Conservation (phyloP, 2,888 invertebrate genomes). For the Athetis lepigone region DNA sequence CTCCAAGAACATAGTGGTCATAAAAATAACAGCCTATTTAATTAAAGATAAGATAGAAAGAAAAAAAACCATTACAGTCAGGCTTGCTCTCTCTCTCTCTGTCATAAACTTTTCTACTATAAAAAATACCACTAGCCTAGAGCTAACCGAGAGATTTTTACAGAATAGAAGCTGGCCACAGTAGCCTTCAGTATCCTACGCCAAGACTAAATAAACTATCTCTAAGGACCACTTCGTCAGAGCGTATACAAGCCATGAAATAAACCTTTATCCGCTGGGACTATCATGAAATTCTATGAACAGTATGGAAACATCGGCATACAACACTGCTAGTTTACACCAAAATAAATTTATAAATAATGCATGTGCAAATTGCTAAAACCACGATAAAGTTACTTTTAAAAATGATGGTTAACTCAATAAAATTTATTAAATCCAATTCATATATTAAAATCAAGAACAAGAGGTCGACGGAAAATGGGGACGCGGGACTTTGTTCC, state of each 20-base stretch:
- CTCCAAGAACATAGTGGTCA: no score
- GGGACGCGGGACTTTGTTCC: constrained; percentile 59
- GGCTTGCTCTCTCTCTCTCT: no score
- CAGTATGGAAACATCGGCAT: constrained; percentile 1
- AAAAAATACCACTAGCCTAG: no score
- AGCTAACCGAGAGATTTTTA: no score
- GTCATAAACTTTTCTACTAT: no score
- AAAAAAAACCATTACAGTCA: no score
- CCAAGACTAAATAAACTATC: constrained; percentile 21
- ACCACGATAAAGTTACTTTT: neutral
- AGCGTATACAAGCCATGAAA: constrained; percentile 32
- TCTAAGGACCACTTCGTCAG: constrained; percentile 31
- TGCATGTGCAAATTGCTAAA: neutral
- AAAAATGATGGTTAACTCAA: neutral
- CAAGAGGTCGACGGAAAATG: constrained; percentile 49
- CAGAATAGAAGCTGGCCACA: neutral
- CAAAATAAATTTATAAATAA: neutral
- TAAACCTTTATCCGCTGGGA: constrained; percentile 15
- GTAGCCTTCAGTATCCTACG: constrained; percentile 3
- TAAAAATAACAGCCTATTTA: no score
- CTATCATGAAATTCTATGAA: constrained; percentile 6
- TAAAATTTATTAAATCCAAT: constrained; percentile 2
- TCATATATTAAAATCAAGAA: constrained; percentile 4
- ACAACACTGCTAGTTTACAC: neutral
- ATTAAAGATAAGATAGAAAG: no score